phyloP scores from a whole-genome alignment of 2,888 invertebrate genomes.

The Eremobia ochroleuca region DNA sequence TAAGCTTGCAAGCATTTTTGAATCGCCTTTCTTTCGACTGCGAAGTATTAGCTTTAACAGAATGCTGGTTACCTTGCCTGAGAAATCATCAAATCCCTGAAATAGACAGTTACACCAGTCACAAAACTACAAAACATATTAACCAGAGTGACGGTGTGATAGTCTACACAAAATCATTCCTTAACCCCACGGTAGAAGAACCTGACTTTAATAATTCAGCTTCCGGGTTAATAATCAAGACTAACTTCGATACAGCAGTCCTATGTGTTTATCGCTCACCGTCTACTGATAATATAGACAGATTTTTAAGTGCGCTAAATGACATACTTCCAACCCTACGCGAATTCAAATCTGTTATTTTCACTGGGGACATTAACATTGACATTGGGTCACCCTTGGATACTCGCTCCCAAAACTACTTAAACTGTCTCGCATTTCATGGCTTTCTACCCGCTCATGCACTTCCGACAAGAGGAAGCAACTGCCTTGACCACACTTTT shows the following conservation, averaged over 20 bases:
- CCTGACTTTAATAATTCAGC: background rate
- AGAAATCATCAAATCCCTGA: slow-evolving; percentile 4
- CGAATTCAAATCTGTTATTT: no score
- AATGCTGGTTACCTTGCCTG: slow-evolving; percentile 1
- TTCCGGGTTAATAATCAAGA: background rate
- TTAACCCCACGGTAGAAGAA: background rate
- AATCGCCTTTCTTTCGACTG: background rate
- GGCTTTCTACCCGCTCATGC: no score
- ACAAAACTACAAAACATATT: background rate
- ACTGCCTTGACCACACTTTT: no score
- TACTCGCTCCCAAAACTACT: no score
- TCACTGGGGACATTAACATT: no score
- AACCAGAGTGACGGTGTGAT: slow-evolving; percentile 2
- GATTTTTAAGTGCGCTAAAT: background rate
- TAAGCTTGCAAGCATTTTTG: background rate
- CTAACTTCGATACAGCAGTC: background rate
- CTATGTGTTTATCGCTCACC: slow-evolving; percentile 2
- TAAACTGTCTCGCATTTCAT: no score
- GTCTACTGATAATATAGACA: background rate
- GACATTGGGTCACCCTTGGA: no score
- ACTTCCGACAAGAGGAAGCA: no score
- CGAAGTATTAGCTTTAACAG: background rate
- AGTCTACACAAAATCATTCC: background rate
- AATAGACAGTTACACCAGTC: background rate
- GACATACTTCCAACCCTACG: no score